phyloP scores from a whole-genome alignment of 2,888 invertebrate genomes.

The Gibbula magus region DNA sequence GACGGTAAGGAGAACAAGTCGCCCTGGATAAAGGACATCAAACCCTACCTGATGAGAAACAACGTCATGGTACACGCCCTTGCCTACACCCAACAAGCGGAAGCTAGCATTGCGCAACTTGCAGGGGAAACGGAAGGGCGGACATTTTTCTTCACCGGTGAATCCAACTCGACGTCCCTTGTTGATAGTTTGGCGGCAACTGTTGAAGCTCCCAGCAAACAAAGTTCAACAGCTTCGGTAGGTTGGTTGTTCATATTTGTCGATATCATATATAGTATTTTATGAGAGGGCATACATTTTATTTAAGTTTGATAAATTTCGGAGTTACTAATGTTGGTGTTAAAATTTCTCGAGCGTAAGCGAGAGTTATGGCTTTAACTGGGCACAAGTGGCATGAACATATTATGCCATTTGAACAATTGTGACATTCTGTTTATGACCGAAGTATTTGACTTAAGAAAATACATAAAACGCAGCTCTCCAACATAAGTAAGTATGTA shows the following conservation, averaged over 20 bases:
- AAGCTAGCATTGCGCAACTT: conserved; percentile 39
- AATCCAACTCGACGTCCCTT: conserved; percentile 43
- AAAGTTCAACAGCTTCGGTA: not conserved
- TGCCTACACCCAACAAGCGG: conserved; percentile 45
- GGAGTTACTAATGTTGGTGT: no score
- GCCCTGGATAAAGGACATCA: conserved; percentile 40
- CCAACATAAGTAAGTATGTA: no score
- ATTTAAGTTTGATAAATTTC: no score
- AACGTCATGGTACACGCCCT: conserved; percentile 43
- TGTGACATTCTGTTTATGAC: no score
- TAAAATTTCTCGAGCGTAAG: no score
- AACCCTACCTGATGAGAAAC: conserved; percentile 28
- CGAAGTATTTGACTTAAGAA: no score
- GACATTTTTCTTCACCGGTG: conserved; percentile 47
- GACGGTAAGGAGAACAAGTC: conserved; percentile 50
- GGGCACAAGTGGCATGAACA: no score
- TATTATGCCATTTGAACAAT: no score
- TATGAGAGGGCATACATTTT: no score
- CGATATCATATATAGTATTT: not conserved
- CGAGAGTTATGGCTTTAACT: no score
- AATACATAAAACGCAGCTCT: no score
- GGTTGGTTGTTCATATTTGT: not conserved
- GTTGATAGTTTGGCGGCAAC: conserved; percentile 46
- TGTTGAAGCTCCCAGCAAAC: not conserved
- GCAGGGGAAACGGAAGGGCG: conserved; percentile 45